These are phyloP conservation scores for Buceros bicornis DNA, from an alignment of 2,797 vertebrate species.

Conservation along the genomic window DNA sequence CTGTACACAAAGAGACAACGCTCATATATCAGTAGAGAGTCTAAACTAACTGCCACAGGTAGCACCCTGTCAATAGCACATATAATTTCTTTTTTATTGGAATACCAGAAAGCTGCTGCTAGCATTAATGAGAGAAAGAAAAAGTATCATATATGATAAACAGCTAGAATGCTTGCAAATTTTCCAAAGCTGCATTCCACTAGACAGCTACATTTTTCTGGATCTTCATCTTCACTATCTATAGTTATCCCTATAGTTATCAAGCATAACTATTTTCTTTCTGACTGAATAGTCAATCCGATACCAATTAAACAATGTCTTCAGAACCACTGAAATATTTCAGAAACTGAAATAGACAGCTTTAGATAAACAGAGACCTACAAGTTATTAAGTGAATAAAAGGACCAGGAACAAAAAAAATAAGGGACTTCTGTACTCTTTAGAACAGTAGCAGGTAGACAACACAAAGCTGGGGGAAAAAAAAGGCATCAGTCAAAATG, in stretches of 20 bases:
- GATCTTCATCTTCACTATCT: neutral
- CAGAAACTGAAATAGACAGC: neutral
- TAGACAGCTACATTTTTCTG: neutral
- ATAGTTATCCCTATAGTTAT: neutral
- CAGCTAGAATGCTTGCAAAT: neutral
- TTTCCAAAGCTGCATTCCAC: neutral
- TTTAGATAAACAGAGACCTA: neutral
- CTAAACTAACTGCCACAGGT: constrained; percentile 27
- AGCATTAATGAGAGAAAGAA: neutral
- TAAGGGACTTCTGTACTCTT: neutral
- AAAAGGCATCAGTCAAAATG: neutral
- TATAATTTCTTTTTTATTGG: neutral
- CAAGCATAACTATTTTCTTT: neutral
- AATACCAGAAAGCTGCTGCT: neutral
- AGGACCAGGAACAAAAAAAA: neutral
- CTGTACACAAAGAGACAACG: neutral
- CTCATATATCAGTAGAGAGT: constrained; percentile 33
- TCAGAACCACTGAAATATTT: neutral
- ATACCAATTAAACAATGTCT: neutral
- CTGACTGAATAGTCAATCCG: neutral
- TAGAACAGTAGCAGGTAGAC: neutral
- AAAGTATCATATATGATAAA: neutral
- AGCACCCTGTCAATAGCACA: neutral
- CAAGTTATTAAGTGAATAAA: neutral
- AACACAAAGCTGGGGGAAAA: neutral